Evolutionary conservation across 2,888 invertebrate genomes (phyloP).

Genomic region (Baccha elongata): DNA sequence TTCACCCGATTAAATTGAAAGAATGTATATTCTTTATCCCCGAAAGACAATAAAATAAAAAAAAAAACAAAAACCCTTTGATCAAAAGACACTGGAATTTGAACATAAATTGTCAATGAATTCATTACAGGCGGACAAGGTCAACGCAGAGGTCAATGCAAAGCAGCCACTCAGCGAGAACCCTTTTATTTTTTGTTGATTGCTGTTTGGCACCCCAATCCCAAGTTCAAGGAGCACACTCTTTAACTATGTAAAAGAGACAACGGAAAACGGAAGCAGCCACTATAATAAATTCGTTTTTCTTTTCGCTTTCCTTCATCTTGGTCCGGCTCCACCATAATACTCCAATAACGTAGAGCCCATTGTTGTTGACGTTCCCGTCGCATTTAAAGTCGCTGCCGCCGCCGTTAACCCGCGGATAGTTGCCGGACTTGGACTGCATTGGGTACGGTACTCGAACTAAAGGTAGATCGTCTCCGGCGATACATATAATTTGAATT

Average conservation of each 20-base stretch:
- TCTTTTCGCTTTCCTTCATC: constrained; percentile 40
- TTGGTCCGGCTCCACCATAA: background rate
- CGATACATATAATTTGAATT: constrained; percentile 82
- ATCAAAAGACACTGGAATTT: constrained; percentile 57
- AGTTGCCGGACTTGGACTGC: constrained; percentile 44
- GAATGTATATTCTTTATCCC: constrained; percentile 20
- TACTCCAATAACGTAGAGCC: constrained; percentile 25
- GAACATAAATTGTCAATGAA: constrained; percentile 55
- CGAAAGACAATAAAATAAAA: constrained; percentile 36
- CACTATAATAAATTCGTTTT: constrained; percentile 68
- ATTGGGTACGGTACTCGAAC: constrained; percentile 73
- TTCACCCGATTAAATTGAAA: constrained; percentile 27
- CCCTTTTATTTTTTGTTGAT: constrained; percentile 41
- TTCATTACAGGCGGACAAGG: constrained; percentile 65
- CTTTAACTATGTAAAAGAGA: constrained; percentile 39
- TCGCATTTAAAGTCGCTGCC: no score
- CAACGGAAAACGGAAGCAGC: constrained; percentile 72
- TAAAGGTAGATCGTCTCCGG: constrained; percentile 78
- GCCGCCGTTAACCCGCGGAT: constrained; percentile 33
- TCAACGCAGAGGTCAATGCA: constrained; percentile 60
- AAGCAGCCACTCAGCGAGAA: constrained; percentile 30
- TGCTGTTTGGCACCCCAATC: constrained; percentile 63
- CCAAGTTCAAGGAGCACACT: constrained; percentile 71
- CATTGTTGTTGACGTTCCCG: background rate
- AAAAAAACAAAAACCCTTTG: constrained; percentile 43